Conservation (phyloP, 1,140 invertebrate species). For the Drosophila ficusphila region DNA sequence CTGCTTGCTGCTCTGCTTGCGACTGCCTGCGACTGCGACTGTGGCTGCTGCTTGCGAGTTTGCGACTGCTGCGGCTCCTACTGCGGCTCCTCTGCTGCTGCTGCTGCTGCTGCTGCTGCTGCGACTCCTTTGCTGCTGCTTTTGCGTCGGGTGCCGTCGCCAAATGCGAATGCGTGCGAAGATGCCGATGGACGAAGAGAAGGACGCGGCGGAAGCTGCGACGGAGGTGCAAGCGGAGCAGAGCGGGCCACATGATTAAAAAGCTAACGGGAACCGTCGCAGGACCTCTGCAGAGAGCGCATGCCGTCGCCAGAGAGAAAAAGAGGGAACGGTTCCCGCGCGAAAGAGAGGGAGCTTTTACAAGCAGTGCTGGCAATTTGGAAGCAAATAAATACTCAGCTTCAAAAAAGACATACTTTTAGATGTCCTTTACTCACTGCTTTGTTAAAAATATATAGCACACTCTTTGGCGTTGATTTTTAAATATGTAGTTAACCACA, state of each 20-base stretch:
- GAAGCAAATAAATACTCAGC: not conserved
- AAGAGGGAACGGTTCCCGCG: not conserved
- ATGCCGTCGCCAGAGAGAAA: constrained; percentile 3
- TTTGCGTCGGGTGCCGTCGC: constrained; percentile 26
- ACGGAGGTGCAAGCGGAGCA: constrained; percentile 8
- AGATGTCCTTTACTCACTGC: no score
- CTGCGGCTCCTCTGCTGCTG: constrained; percentile 14
- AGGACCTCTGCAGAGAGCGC: constrained; percentile 27
- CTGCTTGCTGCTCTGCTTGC: constrained; percentile 43
- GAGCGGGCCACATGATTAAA: constrained; percentile 37
- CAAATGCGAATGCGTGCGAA: constrained; percentile 20
- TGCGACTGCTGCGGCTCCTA: constrained; percentile 35
- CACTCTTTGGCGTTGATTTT: no score
- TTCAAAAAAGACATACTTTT: not conserved
- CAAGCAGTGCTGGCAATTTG: not conserved
- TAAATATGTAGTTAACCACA: no score
- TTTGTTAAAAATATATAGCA: no score
- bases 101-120: constrained; percentile 12
- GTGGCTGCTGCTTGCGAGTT: constrained; percentile 43
- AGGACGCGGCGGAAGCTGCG: constrained; percentile 10
- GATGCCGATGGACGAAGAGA: constrained; percentile 2
- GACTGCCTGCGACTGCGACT: constrained; percentile 34
- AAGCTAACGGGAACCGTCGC: constrained; percentile 23
- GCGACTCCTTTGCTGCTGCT: constrained; percentile 1
- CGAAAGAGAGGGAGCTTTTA: not conserved